Evolutionary conservation across 2,888 invertebrate genomes (phyloP), one percentile per base, ranked within the genome.

Genomic region (Parnassius glacialis): DNA sequence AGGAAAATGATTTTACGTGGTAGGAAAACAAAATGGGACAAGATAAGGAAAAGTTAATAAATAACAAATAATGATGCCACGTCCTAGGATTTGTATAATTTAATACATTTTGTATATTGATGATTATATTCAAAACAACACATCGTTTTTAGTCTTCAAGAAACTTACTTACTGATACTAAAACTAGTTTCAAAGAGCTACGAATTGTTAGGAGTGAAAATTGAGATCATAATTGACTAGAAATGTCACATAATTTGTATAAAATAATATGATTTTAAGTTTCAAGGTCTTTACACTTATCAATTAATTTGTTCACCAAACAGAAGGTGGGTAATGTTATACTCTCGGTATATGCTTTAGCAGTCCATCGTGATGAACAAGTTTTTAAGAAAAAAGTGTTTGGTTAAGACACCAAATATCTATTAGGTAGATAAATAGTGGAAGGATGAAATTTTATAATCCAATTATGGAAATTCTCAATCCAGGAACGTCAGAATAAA

Each of bases 51-150:
- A 9, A 10, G 12, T 34, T 7, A 78, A 79, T 76, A 72, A 78
- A 80, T 77, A 80, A 81, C 78, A 80, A 76, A 67, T 64, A 76
- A 79, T 81, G 76, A 78, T 86, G 85, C 85, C 80, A 81, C 81
- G 64, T 74, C 73, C 83, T 85, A 84, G 80, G 74, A 81, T 76
- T 80, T 84, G 78, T 84, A 85, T 84, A 83, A 76, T 83, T 84
- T 76, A 75, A 72, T 74, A 74, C 71, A 73, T 75, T 68, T 75
- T 81, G 75, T 79, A 80, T 80, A 79, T 65, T 69, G 68, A 73
- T 72, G 79, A 73, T 83, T 84, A 84, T 78, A 84, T 78, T 79
- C 64, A 80, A 84, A 84, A 83, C 78, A 81, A 80, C 76, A 74
- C 67, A 65, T 76, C 67, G 16, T 59, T 68, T 72, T 70, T 76